Evolutionary conservation across 2,888 invertebrate genomes (phyloP).

Genomic region (Ceratothoa steindachneri): DNA sequence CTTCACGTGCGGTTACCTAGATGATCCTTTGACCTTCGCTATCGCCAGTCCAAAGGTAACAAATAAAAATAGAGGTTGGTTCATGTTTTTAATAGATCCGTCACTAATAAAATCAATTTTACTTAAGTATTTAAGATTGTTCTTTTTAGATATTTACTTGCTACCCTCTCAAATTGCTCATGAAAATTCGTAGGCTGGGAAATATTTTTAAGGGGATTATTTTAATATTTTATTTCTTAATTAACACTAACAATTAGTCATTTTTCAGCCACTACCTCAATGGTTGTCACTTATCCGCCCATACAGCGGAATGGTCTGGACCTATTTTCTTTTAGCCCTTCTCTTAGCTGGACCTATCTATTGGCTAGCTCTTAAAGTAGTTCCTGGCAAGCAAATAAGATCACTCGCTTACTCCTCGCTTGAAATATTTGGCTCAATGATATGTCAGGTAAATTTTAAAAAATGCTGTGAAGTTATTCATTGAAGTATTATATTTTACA

Average conservation of each 20-base stretch:
- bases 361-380: slow-evolving; percentile 21
- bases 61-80: no score
- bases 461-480: no score
- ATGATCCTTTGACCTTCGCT: slow-evolving; percentile 36
- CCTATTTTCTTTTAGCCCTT: neutral
- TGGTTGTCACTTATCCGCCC: slow-evolving; percentile 40
- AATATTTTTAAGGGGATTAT: no score
- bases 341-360: neutral
- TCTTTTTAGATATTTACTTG: no score
- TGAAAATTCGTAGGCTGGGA: no score
- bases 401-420: slow-evolving; percentile 2
- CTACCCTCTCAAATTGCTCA: no score
- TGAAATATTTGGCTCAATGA: slow-evolving; percentile 17
- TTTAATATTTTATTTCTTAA: no score
- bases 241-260: no score
- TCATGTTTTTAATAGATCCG: no score
- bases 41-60: slow-evolving; percentile 30
- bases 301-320: slow-evolving; percentile 23
- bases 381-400: neutral
- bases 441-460: slow-evolving; percentile 22
- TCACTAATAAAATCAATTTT: no score
- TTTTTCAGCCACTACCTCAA: slow-evolving; percentile 37
- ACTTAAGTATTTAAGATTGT: no score
- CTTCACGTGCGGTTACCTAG: slow-evolving; percentile 30
- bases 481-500: no score